Evolutionary conservation across 2,113 vertebrate species (phyloP).

Genomic region (Solea solea): DNA sequence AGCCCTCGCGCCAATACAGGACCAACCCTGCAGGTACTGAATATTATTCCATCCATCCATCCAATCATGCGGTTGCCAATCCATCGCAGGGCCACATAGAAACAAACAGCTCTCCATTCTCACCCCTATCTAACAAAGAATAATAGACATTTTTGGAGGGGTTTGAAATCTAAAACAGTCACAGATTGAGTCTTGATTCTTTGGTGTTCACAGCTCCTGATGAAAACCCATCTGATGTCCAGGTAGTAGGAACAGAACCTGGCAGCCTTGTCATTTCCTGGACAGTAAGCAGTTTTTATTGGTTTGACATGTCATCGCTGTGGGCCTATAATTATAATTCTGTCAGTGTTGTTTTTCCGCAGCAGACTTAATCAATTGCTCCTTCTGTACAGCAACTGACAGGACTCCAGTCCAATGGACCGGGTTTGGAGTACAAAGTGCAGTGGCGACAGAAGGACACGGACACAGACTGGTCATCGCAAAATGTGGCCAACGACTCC

Average conservation of each 20-base stretch:
- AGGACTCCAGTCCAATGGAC: constrained; percentile 92
- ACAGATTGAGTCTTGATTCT: neutral
- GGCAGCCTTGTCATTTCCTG: constrained; percentile 93
- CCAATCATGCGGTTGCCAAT: no score
- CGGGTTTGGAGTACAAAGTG: constrained; percentile 91
- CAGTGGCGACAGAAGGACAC: constrained; percentile 91
- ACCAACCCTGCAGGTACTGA: constrained; percentile 89
- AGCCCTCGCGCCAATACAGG: constrained; percentile 87
- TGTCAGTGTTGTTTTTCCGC: neutral
- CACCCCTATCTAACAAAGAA: neutral
- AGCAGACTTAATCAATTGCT: neutral
- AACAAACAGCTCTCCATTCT: no score
- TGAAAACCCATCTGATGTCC: constrained; percentile 87
- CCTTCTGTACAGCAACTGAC: constrained; percentile 83
- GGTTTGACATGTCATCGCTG: neutral
- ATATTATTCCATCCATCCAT: neutral
- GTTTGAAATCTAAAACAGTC: neutral
- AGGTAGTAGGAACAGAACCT: constrained; percentile 86
- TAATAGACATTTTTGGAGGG: neutral
- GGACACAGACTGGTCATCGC: constrained; percentile 88
- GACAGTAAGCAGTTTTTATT: constrained; percentile 84
- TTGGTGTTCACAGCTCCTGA: constrained; percentile 85
- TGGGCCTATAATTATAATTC: neutral
- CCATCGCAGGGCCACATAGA: no score
- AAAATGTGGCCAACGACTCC: constrained; percentile 88